Conservation (phyloP, 2,113 vertebrate genomes). For the Dipodomys stephensi region DNA sequence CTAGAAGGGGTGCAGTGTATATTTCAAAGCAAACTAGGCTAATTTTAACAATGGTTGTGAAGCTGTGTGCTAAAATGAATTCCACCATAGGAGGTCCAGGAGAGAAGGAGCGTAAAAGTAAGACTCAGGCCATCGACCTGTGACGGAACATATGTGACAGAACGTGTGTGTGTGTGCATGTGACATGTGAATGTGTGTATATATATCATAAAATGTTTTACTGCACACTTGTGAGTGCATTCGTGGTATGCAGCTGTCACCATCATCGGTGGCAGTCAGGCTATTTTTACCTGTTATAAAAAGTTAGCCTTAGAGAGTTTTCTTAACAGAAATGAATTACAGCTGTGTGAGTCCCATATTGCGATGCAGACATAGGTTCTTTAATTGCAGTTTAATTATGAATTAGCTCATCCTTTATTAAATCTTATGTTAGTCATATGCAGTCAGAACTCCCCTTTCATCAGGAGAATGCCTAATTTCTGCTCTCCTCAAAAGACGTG, state of each 20-base stretch:
- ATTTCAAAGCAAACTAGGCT: constrained; percentile 16
- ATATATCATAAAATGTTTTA: no score
- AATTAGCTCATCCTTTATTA: background rate
- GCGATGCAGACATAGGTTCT: background rate
- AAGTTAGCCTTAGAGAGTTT: constrained; percentile 3
- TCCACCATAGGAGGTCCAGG: background rate
- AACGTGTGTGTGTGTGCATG: background rate
- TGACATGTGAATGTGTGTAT: no score
- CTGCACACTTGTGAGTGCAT: background rate
- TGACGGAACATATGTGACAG: background rate
- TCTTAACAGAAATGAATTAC: constrained; percentile 27
- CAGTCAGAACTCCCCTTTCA: background rate
- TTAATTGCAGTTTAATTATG: background rate
- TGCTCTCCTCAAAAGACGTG: background rate
- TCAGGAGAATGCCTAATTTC: background rate
- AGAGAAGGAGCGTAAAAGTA: background rate
- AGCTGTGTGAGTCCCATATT: background rate
- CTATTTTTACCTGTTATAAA: background rate
- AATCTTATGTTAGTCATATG: background rate
- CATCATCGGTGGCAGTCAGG: background rate
- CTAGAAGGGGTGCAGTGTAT: background rate
- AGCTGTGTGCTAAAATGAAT: constrained; percentile 13
- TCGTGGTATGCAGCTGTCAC: background rate
- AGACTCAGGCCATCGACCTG: background rate
- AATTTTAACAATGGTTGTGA: constrained; percentile 46